phyloP scores from a whole-genome alignment of 2,113 vertebrate genomes.

The Psammodynastes pulverulentus region DNA sequence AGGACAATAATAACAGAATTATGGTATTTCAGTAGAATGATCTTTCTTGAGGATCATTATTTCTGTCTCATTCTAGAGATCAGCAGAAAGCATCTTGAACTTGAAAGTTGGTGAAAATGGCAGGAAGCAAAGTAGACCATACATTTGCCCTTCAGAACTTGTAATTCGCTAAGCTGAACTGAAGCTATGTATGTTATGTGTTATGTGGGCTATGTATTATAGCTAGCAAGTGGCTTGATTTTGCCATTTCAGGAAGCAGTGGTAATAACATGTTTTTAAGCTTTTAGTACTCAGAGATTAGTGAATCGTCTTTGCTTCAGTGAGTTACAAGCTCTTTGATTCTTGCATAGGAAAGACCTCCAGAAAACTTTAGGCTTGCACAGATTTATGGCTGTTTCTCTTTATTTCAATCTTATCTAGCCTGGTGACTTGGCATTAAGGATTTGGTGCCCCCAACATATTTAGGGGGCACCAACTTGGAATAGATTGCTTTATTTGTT shows the following conservation, averaged over 20 bases:
- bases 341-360: background rate
- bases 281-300: background rate
- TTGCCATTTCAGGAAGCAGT: background rate
- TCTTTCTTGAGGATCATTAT: background rate
- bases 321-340: background rate
- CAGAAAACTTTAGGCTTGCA: background rate
- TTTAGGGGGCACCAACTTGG: background rate
- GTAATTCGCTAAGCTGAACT: background rate
- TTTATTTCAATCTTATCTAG: background rate
- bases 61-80: background rate
- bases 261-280: background rate
- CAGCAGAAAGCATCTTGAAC: background rate
- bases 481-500: background rate
- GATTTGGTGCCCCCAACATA: background rate
- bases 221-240: background rate
- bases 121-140: background rate
- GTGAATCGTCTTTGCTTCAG: background rate
- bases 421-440: background rate
- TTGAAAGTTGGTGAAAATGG: constrained; percentile 1
- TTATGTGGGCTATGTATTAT: background rate
- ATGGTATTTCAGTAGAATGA: background rate
- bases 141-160: background rate
- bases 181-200: background rate
- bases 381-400: background rate
- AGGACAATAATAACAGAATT: background rate